Base-by-base conservation (phyloP, 1,140 invertebrate species). In the Drosophila suzukii region DNA sequence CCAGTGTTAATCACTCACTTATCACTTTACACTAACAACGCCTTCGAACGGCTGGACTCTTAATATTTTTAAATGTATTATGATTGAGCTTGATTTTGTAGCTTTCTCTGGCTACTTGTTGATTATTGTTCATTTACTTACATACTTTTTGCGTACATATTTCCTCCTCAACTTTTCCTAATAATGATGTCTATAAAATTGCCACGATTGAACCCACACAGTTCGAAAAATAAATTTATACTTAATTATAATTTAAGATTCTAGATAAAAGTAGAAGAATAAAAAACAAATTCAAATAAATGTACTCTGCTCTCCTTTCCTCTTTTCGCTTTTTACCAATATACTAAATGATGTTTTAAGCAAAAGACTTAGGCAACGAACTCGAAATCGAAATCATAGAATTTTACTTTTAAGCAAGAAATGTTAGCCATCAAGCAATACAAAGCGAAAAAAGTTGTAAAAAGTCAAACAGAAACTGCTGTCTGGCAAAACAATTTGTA, bases 401-500 rank as follows among this genome's bases (percentile, higher is more conserved):
- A 17, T 20, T 46, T 20, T 20, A 11, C 20, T 20, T 7, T 12
- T 12, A 39, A 38, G 36, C 12, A 39, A 50, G 30, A 71, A 50
- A 57, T 50, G 34, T 41, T 3, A 13, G 30, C 27, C n/a, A 38
- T 10, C 12, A 27, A 63, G 6, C 43, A 39, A 24, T 24, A 6
- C 56, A 3, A 30, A 34, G 10, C 30, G 41, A 36, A 86, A 59
- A 68, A 58, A 44, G 46, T 50, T 17, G 24, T 66, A 17, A 66
- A 56, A 49, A 63, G 32, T 46, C 27, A 67, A 66, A 39, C 43
- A 57, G 39, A 68, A 56, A 63, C 70, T 43, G 49, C 17, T 50
- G 68, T 58, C 66, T 71, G 53, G 68, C 68, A 58, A 78, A 74
- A 67, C 51, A 79, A 71, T 63, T 53, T 86, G 82, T 88, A 88